A percentile compares a stretch with the other conserved stretches of the same genome.
These are phyloP conservation scores for Scylla paramamosain DNA, from an alignment of 1,140 invertebrate species.

Conservation along the genomic window DNA sequence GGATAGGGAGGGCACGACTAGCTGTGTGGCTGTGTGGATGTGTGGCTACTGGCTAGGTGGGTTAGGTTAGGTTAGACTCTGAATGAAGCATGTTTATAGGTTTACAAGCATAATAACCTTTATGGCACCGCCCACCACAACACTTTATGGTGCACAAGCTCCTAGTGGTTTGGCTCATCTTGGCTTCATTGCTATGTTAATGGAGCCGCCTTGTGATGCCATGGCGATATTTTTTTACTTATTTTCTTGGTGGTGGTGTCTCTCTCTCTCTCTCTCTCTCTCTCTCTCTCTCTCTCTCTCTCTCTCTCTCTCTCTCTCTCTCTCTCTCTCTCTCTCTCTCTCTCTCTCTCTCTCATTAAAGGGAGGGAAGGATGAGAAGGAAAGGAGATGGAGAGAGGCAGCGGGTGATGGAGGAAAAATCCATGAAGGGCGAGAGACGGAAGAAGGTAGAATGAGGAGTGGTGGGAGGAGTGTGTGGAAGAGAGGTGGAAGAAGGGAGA, in stretches of 20 bases:
- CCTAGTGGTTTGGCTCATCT: background rate
- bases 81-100: background rate
- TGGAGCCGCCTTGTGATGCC: background rate
- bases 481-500: background rate
- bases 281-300: background rate
- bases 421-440: background rate
- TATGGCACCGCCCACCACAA: conserved; percentile 37
- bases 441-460: background rate
- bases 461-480: background rate
- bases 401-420: too few species aligned
- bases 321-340: background rate
- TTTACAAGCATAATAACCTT: conserved; percentile 62
- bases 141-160: conserved; percentile 14
- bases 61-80: too few species aligned
- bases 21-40: too few species aligned
- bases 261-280: background rate
- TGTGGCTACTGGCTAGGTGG: too few species aligned
- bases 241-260: background rate
- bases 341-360: too few species aligned
- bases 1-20: too few species aligned
- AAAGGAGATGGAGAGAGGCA: background rate
- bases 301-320: background rate
- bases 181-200: conserved; percentile 25
- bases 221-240: too few species aligned
- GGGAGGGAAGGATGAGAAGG: background rate